phyloP scores from a whole-genome alignment of 2,888 invertebrate genomes.

The Tachina grossa region DNA sequence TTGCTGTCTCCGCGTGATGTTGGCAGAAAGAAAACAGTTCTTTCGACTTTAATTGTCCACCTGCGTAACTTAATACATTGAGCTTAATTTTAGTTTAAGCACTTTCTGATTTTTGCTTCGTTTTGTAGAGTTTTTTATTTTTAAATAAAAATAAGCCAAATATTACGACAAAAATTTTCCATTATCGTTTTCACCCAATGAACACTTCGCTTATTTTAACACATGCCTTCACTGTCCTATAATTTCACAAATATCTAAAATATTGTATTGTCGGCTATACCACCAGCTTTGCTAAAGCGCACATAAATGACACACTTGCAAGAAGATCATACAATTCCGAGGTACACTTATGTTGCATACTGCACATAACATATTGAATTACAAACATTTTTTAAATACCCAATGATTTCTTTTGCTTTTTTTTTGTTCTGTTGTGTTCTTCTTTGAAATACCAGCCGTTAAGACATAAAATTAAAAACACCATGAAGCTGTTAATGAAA shows the following conservation, averaged over 20 bases:
- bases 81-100: too few species aligned
- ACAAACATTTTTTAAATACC: constrained; percentile 60
- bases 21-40: too few species aligned
- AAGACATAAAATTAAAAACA: constrained; percentile 72
- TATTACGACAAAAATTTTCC: constrained; percentile 10
- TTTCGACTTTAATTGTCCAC: too few species aligned
- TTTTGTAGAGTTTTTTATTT: neutral
- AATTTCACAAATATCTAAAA: constrained; percentile 29
- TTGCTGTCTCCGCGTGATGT: too few species aligned
- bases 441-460: constrained; percentile 58
- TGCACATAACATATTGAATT: constrained; percentile 64
- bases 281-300: neutral
- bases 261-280: constrained; percentile 40
- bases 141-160: neutral
- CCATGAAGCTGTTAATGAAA: constrained; percentile 79
- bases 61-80: too few species aligned
- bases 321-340: constrained; percentile 23
- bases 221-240: neutral
- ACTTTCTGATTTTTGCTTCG: neutral
- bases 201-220: neutral
- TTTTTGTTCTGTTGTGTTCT: neutral
- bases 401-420: constrained; percentile 2
- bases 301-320: constrained; percentile 50
- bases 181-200: neutral
- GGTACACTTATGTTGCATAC: constrained; percentile 49